These are phyloP conservation scores for Vanacampus margaritifer DNA, from an alignment of 2,113 vertebrate species.

Conservation along the genomic window DNA sequence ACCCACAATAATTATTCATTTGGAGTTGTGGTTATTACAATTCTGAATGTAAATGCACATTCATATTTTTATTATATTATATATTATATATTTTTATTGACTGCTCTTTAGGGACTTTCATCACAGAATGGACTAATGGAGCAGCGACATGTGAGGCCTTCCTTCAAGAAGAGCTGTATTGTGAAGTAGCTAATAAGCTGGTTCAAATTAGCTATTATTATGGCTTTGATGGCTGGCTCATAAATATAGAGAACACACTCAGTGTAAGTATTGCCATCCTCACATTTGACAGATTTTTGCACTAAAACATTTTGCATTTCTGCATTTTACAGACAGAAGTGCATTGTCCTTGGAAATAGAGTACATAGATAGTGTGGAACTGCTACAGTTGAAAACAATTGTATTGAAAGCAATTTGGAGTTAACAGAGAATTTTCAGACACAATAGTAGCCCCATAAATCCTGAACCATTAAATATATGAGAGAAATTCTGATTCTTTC, in stretches of 20 bases:
- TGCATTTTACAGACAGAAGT: not conserved
- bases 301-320: not conserved
- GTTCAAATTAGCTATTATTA: constrained; percentile 81
- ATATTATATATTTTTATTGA: not conserved
- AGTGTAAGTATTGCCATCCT: constrained; percentile 77
- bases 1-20: not conserved
- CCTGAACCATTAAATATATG: too few species aligned
- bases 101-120: constrained; percentile 83
- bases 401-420: too few species aligned
- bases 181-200: constrained; percentile 76
- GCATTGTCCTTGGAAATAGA: not conserved
- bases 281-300: not conserved
- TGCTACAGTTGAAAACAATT: too few species aligned
- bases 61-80: not conserved
- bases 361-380: too few species aligned
- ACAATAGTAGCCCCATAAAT: too few species aligned
- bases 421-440: too few species aligned
- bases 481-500: too few species aligned
- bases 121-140: constrained; percentile 87
- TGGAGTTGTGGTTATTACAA: not conserved
- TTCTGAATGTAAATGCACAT: not conserved
- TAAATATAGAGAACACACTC: constrained; percentile 90
- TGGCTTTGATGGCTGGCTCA: constrained; percentile 88
- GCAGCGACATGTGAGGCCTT: constrained; percentile 78
- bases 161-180: constrained; percentile 74